Evolutionary conservation across 2,888 invertebrate genomes (phyloP).

Genomic region (Caenorhabditis sulstoni): DNA sequence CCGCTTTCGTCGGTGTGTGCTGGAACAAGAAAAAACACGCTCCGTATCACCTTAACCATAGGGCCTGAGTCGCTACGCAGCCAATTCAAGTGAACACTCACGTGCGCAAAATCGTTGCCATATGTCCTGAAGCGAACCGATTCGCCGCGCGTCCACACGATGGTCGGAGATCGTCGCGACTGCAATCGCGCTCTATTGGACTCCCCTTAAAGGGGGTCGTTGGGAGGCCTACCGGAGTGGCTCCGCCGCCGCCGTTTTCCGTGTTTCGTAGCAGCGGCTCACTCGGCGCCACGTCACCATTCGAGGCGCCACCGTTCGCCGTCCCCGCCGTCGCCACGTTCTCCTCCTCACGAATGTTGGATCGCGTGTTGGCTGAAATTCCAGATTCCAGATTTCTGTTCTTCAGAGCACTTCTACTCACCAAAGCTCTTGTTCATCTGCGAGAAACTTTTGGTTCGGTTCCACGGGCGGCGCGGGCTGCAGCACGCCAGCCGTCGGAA

Average conservation of each 20-base stretch:
- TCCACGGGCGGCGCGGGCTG: slow-evolving; percentile 65
- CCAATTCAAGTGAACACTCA: too few relatives aligned
- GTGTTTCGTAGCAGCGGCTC: slow-evolving; percentile 48
- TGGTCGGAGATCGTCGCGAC: slow-evolving; percentile 45
- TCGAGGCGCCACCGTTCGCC: slow-evolving; percentile 9
- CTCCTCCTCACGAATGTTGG: slow-evolving; percentile 60
- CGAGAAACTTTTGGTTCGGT: slow-evolving; percentile 74
- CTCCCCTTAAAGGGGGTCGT: too few relatives aligned
- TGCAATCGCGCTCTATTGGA: slow-evolving; percentile 18
- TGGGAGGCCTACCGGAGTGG: neutral
- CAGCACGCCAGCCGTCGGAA: slow-evolving; percentile 80
- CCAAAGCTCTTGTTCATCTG: slow-evolving; percentile 75
- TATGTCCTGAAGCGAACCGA: slow-evolving; percentile 70
- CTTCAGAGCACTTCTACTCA: too few relatives aligned
- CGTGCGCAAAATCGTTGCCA: slow-evolving; percentile 60
- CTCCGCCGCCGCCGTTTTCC: neutral
- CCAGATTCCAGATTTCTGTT: too few relatives aligned
- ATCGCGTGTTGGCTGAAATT: slow-evolving; percentile 67
- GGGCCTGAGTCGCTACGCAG: too few relatives aligned
- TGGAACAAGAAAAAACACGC: too few relatives aligned
- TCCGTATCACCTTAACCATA: too few relatives aligned
- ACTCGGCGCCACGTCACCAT: slow-evolving; percentile 25
- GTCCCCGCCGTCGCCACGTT: slow-evolving; percentile 33
- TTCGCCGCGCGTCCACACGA: slow-evolving; percentile 70
- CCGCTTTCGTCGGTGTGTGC: slow-evolving; percentile 32